Evolutionary conservation across 1,140 invertebrate genomes (phyloP), one percentile per base, ranked within the genome.

Genomic region (Holotrichia oblita): DNA sequence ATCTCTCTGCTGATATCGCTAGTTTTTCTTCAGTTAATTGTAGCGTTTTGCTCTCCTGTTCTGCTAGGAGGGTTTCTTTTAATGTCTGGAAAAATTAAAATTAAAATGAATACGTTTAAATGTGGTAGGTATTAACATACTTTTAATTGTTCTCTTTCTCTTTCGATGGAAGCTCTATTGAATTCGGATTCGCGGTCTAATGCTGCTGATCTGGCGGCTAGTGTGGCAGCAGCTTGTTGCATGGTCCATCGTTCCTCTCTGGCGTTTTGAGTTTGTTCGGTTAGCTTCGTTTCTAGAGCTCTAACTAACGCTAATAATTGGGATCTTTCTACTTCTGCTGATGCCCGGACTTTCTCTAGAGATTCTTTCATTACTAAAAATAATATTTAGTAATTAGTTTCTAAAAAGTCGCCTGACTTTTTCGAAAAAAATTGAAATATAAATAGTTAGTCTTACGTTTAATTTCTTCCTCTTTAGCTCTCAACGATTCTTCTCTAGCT

Each of bases 21-120:
- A 84, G 83, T 24, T 87, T 87, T 77, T 89, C 88, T 80, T 89
- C 87, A 22, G 89, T 89, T 20, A 89, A 75, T 75, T 88, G 85
- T 24, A 83, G 42, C 0, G 86, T 79, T 41, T 85, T 40, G 40
- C 85, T 85, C 78, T 89, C 87, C 17, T 87, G 84, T 79, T 89
- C 88, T 0, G 84, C 83, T 20, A 89, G 79, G 48, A 89, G 83
- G 0, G 84, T 75, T 69, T 85, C 82, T 79, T 89, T 89, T 2
- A 89, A 80, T 2, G 88, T 86, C 85, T 86, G 55, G 76, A n/a
- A 55, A 85, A 81, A 74, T 74, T 24, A 64, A 24, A 34, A 69
- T 27, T 2, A 27, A 69, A 34, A 69, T 8, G 22, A 69, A 4
- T 2, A 69, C 24, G 6, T 10, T 27, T 4, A 17, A 0, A 20